phyloP scores from a whole-genome alignment of 2,797 vertebrate genomes.

The Potorous gilbertii region DNA sequence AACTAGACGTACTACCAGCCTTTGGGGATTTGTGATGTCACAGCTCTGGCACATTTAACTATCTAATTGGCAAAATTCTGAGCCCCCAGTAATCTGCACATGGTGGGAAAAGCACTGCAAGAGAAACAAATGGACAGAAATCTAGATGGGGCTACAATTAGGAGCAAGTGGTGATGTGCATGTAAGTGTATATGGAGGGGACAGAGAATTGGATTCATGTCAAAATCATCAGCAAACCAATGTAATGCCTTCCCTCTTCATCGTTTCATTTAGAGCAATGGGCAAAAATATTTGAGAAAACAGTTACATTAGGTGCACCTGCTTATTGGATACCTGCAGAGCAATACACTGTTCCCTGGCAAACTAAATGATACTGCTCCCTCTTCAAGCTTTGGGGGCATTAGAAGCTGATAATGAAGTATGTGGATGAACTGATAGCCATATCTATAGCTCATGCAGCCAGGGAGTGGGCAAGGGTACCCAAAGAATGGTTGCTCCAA shows the following conservation, averaged over 20 bases:
- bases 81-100: background rate
- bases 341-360: background rate
- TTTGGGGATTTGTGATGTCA: background rate
- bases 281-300: background rate
- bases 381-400: background rate
- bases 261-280: background rate
- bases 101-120: background rate
- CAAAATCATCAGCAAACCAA: background rate
- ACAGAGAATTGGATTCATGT: background rate
- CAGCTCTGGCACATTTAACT: background rate
- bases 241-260: background rate
- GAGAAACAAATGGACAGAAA: background rate
- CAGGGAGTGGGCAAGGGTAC: background rate
- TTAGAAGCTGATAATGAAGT: background rate
- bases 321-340: background rate
- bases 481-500: background rate
- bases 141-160: background rate
- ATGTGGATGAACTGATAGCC: background rate
- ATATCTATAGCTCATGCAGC: background rate
- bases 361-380: background rate
- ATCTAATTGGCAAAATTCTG: background rate
- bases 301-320: no score
- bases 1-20: background rate
- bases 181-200: background rate
- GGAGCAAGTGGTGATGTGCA: background rate